Percentiles rank a stretch among this genome's conserved stretches.
These are phyloP conservation scores for Papilio helenus DNA, from an alignment of 1,140 invertebrate genomes.

Conservation along the genomic window DNA sequence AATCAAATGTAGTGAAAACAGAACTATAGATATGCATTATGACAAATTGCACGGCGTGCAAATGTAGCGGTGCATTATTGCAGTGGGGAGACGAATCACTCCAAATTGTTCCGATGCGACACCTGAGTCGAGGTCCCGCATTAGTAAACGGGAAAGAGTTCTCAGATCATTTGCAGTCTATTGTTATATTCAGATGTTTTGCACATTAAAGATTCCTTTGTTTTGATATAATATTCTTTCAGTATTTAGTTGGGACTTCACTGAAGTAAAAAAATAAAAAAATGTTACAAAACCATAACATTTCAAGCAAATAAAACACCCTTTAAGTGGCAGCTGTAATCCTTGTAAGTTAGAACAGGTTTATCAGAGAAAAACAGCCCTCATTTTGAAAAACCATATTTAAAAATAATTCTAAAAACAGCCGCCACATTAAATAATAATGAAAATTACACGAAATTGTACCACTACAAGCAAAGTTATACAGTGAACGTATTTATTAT, in stretches of 20 bases:
- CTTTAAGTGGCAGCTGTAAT: slow-evolving; percentile 33
- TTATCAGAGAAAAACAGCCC: slow-evolving; percentile 43
- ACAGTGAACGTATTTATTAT: neutral
- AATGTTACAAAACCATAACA: neutral
- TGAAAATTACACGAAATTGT: slow-evolving; percentile 73
- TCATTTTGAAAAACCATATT: slow-evolving; percentile 38
- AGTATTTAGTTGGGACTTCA: neutral
- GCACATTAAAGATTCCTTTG: neutral
- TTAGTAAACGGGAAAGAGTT: neutral
- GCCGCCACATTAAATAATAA: slow-evolving; percentile 50
- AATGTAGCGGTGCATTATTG: slow-evolving; percentile 69
- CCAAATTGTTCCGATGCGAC: slow-evolving; percentile 63
- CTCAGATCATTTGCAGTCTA: slow-evolving; percentile 2
- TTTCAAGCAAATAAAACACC: slow-evolving; percentile 23
- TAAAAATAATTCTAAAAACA: slow-evolving; percentile 42
- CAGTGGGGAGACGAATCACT: slow-evolving; percentile 56
- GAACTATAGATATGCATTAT: slow-evolving; percentile 45
- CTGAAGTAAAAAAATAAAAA: neutral
- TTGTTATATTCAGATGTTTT: slow-evolving; percentile 11
- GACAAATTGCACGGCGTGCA: slow-evolving; percentile 66
- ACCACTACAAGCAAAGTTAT: slow-evolving; percentile 47
- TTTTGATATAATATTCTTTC: neutral
- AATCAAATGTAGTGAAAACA: slow-evolving; percentile 28
- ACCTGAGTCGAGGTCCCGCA: slow-evolving; percentile 53
- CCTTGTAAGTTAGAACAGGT: slow-evolving; percentile 32